Percentiles rank a stretch among this genome's conserved stretches.
Evolutionary conservation across 2,797 vertebrate species (phyloP).

Genomic region (Naso thynnoides): DNA sequence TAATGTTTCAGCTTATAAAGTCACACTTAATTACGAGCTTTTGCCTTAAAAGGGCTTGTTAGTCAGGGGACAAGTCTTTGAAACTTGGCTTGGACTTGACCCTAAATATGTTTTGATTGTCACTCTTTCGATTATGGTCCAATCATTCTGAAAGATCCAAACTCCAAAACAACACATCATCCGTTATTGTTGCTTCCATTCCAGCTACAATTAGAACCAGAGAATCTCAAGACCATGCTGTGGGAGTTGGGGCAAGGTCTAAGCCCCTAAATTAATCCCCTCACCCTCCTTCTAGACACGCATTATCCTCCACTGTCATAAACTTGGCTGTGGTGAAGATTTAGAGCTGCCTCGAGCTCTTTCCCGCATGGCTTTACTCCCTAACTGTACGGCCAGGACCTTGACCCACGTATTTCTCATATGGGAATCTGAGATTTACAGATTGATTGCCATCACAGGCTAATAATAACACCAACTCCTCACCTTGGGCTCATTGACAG

Average conservation of each 20-base stretch:
- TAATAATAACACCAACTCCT: conserved; percentile 75
- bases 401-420: conserved; percentile 71
- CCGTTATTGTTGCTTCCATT: conserved; percentile 53
- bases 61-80: neutral
- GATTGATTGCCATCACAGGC: conserved; percentile 69
- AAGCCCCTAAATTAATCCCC: conserved; percentile 80
- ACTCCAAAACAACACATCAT: conserved; percentile 61
- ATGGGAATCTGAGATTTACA: conserved; percentile 51
- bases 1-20: neutral
- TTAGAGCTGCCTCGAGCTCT: conserved; percentile 72
- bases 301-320: conserved; percentile 81
- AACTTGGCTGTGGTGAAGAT: conserved; percentile 81
- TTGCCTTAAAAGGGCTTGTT: neutral
- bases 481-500: conserved; percentile 48
- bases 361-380: conserved; percentile 65
- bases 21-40: neutral
- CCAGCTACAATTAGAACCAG: conserved; percentile 65
- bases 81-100: neutral
- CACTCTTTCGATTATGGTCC: conserved; percentile 35
- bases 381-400: conserved; percentile 70
- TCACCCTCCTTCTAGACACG: conserved; percentile 72
- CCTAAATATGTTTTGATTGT: conserved; percentile 10
- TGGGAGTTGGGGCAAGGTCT: conserved; percentile 53
- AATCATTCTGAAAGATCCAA: conserved; percentile 38
- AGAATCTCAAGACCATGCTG: conserved; percentile 60